Base-by-base conservation (phyloP, 1,140 invertebrate genomes). In the Plectrocnemia conspersa region DNA sequence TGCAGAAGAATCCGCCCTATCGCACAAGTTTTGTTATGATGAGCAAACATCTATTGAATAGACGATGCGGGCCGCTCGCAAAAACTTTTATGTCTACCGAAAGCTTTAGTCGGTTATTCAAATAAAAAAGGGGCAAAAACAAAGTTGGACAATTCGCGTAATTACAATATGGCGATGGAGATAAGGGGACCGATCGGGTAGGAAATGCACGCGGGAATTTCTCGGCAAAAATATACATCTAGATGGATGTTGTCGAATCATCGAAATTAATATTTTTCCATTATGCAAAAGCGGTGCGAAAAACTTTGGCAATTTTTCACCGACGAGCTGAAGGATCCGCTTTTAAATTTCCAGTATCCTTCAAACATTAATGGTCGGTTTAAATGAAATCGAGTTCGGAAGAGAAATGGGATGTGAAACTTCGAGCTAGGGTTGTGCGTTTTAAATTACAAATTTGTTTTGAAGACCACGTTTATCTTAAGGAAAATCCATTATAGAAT, bases 61-160 rank as follows among this genome's bases (percentile, higher is more conserved):
- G 41, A 42, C 29, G 48, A 60, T 60, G 54, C 58, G 58, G 58
- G 58, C 45, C 47, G 38, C n/a, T n/a, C n/a, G n/a, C 36, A 2
- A 46, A 25, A 32, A n/a, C n/a, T n/a, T 32, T 32, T 32, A 32
- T 7, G 7, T 32, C n/a, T 32, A 32, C 27, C 7, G n/a, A 32
- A 29, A 29, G 13, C 27, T 29, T 29, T 29, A 29, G 13, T 29
- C 7, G 7, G 7, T 9, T 29, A 29, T 29, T 29, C 7, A 9
- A 29, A 29, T 29, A 9, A 9, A 9, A 7, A 29, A 29, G 27
- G 27, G 27, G n/a, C n/a, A n/a, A n/a, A n/a, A n/a, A n/a, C n/a
- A n/a, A n/a, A n/a, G n/a, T n/a, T n/a, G n/a, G n/a, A n/a, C n/a
- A n/a, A n/a, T n/a, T n/a, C n/a, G n/a, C n/a, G n/a, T n/a, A n/a